These are phyloP conservation scores for Anarrhichthys ocellatus DNA, from an alignment of 2,113 vertebrate species.

Conservation along the genomic window DNA sequence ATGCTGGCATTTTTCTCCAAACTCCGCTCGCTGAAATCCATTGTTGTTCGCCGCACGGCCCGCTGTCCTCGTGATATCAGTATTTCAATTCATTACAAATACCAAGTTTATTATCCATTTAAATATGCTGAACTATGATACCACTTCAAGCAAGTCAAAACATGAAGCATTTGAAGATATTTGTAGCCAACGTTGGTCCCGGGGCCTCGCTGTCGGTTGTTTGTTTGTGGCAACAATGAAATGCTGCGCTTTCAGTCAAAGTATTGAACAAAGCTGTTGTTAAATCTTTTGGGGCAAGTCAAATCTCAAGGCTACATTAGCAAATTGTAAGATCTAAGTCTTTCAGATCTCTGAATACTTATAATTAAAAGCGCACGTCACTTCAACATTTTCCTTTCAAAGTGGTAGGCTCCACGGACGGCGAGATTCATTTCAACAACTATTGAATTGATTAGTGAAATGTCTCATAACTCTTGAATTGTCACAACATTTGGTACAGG, in stretches of 20 bases:
- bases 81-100: conserved; percentile 31
- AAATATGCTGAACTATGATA: conserved; percentile 21
- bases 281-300: not conserved
- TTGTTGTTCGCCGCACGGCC: conserved; percentile 19
- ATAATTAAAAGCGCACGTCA: not conserved
- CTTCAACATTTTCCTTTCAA: not conserved
- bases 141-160: conserved; percentile 2
- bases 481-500: not conserved
- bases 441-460: not conserved
- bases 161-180: not conserved
- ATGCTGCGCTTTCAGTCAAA: not conserved
- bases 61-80: not conserved
- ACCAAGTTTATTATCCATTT: conserved; percentile 33
- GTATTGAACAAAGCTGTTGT: conserved; percentile 6
- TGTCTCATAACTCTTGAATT: not conserved
- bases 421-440: not conserved
- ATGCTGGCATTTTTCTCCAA: conserved; percentile 4
- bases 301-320: not conserved
- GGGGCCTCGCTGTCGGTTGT: not conserved
- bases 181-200: not conserved
- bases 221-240: not conserved
- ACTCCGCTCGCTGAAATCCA: conserved; percentile 5
- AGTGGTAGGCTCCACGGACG: not conserved
- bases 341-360: not conserved
- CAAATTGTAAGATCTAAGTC: not conserved